Evolutionary conservation across 23 tunicate species (phyloP).

Genomic region (Pegea sp.): DNA sequence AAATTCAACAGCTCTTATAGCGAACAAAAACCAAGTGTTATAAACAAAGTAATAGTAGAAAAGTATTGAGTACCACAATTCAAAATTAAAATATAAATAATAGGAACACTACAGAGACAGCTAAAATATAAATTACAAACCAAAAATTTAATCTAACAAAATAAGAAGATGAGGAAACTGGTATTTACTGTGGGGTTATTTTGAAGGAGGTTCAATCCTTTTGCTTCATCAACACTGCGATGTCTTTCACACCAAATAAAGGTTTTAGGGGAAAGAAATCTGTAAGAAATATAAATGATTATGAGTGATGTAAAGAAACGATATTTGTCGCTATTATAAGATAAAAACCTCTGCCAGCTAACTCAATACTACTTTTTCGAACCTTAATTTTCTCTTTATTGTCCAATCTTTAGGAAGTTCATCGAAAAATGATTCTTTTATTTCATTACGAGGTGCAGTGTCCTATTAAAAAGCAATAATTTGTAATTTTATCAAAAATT

Average conservation of each 20-base stretch:
- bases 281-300: too few species aligned
- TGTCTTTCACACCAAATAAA: slow-evolving; percentile 60
- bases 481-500: too few species aligned
- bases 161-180: slow-evolving; percentile 14
- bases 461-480: too few species aligned
- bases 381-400: slow-evolving; percentile 36
- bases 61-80: too few species aligned
- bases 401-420: slow-evolving; percentile 52
- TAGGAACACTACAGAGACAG: neutral
- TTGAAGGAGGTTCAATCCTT: too few species aligned
- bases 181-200: too few species aligned
- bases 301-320: too few species aligned
- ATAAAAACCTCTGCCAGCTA: neutral
- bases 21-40: too few species aligned
- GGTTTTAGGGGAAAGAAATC: slow-evolving; percentile 32
- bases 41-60: too few species aligned
- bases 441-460: too few species aligned
- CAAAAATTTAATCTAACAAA: neutral
- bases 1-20: too few species aligned
- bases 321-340: neutral
- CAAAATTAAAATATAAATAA: neutral
- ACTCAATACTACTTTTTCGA: neutral
- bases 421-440: too few species aligned
- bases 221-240: slow-evolving; percentile 49
- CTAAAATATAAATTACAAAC: neutral